Conservation (phyloP, 2,888 invertebrate species). For the Sphaeridia pumilis region DNA sequence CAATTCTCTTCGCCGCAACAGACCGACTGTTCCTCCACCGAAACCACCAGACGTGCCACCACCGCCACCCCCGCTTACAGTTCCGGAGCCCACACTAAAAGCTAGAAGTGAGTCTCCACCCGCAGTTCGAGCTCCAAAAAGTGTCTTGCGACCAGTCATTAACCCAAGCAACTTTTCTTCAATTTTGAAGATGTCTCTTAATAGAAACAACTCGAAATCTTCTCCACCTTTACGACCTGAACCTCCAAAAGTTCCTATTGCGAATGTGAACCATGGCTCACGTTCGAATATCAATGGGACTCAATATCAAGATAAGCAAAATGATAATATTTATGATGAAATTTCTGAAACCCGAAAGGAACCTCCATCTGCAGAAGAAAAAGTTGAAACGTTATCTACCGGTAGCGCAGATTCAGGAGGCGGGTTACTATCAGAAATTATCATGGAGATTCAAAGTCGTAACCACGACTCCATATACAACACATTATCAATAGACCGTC, state of each 20-base stretch:
- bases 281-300: neutral
- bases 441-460: slow-evolving; percentile 71
- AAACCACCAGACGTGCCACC: slow-evolving; percentile 24
- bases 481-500: slow-evolving; percentile 28
- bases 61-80: slow-evolving; percentile 8
- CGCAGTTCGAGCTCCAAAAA: slow-evolving; percentile 6
- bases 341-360: slow-evolving; percentile 25
- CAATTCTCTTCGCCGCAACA: slow-evolving; percentile 26
- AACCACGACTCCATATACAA: slow-evolving; percentile 74
- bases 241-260: neutral
- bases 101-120: slow-evolving; percentile 18
- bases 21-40: slow-evolving; percentile 31
- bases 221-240: slow-evolving; percentile 8
- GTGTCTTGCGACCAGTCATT: slow-evolving; percentile 5
- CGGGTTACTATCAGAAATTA: slow-evolving; percentile 73
- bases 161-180: slow-evolving; percentile 11
- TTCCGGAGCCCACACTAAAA: neutral
- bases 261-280: neutral
- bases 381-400: slow-evolving; percentile 37
- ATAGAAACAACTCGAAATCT: slow-evolving; percentile 12
- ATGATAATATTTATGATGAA: slow-evolving; percentile 34
- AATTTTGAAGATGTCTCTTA: slow-evolving; percentile 20
- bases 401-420: slow-evolving; percentile 54
- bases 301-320: neutral
- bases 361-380: slow-evolving; percentile 15